These are phyloP conservation scores for Paraescarpia echinospica DNA, from an alignment of 1,140 invertebrate genomes.

Conservation along the genomic window DNA sequence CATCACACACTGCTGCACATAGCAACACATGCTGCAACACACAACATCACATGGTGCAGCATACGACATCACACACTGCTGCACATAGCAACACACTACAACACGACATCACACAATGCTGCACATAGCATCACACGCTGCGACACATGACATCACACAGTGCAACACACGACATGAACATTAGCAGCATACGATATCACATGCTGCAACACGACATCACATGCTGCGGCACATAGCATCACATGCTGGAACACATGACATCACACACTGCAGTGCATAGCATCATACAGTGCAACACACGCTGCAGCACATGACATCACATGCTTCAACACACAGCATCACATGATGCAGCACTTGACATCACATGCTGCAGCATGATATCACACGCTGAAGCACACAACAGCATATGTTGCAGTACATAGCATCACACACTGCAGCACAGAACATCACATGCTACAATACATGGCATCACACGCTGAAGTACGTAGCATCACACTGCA, in stretches of 20 bases:
- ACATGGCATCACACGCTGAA: background rate
- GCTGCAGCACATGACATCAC: background rate
- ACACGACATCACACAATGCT: background rate
- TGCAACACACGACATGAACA: background rate
- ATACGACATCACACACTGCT: conserved; percentile 10
- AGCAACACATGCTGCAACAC: conserved; percentile 1
- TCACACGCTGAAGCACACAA: background rate
- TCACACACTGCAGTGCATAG: conserved; percentile 11
- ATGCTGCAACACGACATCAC: background rate
- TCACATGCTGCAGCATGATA: background rate
- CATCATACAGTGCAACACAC: conserved; percentile 3
- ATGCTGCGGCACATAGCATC: no score
- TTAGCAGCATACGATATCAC: background rate
- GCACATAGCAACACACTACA: background rate
- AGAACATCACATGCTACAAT: no score
- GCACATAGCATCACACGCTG: background rate
- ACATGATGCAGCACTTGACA: background rate
- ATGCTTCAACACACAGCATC: conserved; percentile 1
- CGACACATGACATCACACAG: background rate
- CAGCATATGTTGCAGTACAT: background rate
- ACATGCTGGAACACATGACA: conserved; percentile 46
- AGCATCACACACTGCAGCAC: background rate
- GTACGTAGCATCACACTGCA: background rate
- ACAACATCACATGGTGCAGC: background rate
- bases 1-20: conserved; percentile 17